Conservation (phyloP, 1,140 invertebrate genomes). For the Drosophila malerkotliana region DNA sequence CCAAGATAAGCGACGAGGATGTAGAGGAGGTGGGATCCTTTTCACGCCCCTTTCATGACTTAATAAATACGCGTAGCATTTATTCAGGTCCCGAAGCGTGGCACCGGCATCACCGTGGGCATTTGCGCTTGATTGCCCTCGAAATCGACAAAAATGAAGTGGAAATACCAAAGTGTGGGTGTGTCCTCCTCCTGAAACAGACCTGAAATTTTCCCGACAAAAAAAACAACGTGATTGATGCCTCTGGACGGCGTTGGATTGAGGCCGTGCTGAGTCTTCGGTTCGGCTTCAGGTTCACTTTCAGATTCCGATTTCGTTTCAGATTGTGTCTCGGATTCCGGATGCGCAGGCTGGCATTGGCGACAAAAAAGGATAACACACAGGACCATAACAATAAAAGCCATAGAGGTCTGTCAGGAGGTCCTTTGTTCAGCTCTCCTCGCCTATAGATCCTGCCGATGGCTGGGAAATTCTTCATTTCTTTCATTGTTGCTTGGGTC, state of each 20-base stretch:
- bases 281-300: conserved; percentile 16
- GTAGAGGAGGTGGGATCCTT: conserved; percentile 2
- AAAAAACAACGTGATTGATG: conserved; percentile 49
- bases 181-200: conserved; percentile 4
- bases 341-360: conserved; percentile 13
- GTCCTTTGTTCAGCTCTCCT: conserved; percentile 31
- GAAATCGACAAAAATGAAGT: conserved; percentile 79
- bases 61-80: conserved; percentile 65
- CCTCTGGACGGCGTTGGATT: conserved; percentile 11
- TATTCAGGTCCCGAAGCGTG: conserved; percentile 24
- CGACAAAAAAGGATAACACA: conserved; percentile 43
- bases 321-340: conserved; percentile 38
- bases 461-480: conserved; percentile 23
- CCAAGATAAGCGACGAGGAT: conserved; percentile 17
- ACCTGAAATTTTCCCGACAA: background rate
- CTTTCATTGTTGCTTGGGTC: background rate
- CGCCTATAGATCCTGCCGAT: conserved; percentile 8
- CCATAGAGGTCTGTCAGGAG: conserved; percentile 11
- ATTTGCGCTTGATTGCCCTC: conserved; percentile 72
- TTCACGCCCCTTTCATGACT: conserved; percentile 63
- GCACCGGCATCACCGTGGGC: conserved; percentile 20
- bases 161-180: conserved; percentile 56
- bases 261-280: background rate
- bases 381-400: conserved; percentile 56
- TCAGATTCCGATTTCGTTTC: conserved; percentile 51